phyloP scores from a whole-genome alignment of 2,113 vertebrate species.

The Haliaeetus leucogaster region DNA sequence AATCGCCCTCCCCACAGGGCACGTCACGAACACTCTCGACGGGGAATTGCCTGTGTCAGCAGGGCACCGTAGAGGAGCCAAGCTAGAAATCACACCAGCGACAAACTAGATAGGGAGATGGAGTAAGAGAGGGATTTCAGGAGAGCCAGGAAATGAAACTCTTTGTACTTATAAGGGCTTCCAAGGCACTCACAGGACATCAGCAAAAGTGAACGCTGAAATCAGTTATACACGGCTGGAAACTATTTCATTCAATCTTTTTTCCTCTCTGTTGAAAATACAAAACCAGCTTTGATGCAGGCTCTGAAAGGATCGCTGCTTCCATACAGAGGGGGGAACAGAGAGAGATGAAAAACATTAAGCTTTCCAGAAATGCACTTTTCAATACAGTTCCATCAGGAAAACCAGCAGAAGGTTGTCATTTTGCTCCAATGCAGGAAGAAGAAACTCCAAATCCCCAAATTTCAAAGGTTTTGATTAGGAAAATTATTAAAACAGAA shows the following conservation, averaged over 20 bases:
- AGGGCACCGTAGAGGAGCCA: background rate
- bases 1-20: background rate
- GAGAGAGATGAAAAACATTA: background rate
- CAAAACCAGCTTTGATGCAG: background rate
- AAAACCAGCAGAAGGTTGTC: background rate
- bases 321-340: background rate
- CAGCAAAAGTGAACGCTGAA: background rate
- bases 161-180: background rate
- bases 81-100: accelerated
- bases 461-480: background rate
- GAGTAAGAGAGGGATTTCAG: background rate
- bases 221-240: background rate
- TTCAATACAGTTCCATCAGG: background rate
- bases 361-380: background rate
- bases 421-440: background rate
- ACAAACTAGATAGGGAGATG: background rate
- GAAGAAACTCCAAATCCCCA: background rate
- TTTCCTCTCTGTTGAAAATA: background rate
- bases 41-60: background rate
- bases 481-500: background rate
- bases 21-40: accelerated
- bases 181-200: background rate
- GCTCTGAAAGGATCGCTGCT: background rate
- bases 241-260: background rate
- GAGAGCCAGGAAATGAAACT: background rate